Evolutionary conservation across 2,888 invertebrate species (phyloP).

Genomic region (Prosopocoilus inquinatus): DNA sequence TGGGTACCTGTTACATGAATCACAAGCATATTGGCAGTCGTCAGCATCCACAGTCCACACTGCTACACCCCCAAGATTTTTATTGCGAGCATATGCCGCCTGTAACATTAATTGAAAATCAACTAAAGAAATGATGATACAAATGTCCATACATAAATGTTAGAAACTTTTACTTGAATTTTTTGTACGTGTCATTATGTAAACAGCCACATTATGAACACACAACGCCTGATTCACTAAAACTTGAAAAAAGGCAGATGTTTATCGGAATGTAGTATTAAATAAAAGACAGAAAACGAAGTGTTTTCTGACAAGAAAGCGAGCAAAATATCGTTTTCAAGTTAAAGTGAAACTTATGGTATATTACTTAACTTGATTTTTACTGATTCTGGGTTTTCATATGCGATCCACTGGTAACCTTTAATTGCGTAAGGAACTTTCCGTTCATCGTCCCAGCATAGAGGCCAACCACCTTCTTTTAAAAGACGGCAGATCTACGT

Average conservation of each 20-base stretch:
- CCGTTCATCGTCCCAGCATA: conserved; percentile 55
- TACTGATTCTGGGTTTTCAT: conserved; percentile 60
- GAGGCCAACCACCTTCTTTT: conserved; percentile 54
- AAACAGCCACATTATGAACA: too few relatives aligned
- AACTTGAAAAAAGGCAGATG: too few relatives aligned
- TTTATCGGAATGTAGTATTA: too few relatives aligned
- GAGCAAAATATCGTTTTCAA: too few relatives aligned
- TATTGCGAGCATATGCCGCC: conserved; percentile 48
- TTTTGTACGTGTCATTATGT: too few relatives aligned
- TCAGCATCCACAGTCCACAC: conserved; percentile 81
- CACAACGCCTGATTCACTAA: too few relatives aligned
- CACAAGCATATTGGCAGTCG: conserved; percentile 66
- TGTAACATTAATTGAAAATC: conserved; percentile 30
- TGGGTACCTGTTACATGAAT: conserved; percentile 53
- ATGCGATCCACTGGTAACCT: conserved; percentile 67
- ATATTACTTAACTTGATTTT: conserved; percentile 51
- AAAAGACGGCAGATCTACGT: conserved; percentile 49
- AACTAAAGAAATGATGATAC: neutral
- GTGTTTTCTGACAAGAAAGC: too few relatives aligned
- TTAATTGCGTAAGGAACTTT: conserved; percentile 62
- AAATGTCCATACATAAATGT: too few relatives aligned
- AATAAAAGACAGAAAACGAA: too few relatives aligned
- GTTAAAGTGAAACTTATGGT: too few relatives aligned
- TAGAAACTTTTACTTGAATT: too few relatives aligned
- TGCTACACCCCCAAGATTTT: conserved; percentile 64